These are phyloP conservation scores for Scomberomorus guttatus DNA, from an alignment of 2,797 vertebrate genomes.

Conservation along the genomic window DNA sequence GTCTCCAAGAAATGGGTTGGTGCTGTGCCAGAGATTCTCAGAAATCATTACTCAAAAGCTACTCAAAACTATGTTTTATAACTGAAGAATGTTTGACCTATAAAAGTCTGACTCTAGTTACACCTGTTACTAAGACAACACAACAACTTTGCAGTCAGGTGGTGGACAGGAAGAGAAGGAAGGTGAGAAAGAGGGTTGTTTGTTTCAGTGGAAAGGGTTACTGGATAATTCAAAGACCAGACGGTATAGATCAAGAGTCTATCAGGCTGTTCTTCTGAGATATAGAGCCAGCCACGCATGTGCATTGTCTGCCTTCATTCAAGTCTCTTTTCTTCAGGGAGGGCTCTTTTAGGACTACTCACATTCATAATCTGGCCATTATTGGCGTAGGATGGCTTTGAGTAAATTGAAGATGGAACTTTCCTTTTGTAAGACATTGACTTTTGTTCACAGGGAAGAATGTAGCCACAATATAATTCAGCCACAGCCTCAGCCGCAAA, in stretches of 20 bases:
- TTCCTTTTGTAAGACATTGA: slow-evolving; percentile 40
- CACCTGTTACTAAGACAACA: neutral
- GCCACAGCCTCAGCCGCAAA: slow-evolving; percentile 9
- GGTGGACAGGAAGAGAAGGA: slow-evolving; percentile 2
- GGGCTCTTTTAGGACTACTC: slow-evolving; percentile 43
- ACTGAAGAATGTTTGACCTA: slow-evolving; percentile 15
- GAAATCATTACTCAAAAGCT: slow-evolving; percentile 65
- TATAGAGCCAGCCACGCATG: slow-evolving; percentile 53
- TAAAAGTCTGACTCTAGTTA: slow-evolving; percentile 3
- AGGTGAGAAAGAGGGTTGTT: slow-evolving; percentile 2
- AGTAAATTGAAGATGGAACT: slow-evolving; percentile 55
- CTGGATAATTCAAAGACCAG: slow-evolving; percentile 27
- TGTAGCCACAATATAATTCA: slow-evolving; percentile 9
- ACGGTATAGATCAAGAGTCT: slow-evolving; percentile 51
- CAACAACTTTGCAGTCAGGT: slow-evolving; percentile 21
- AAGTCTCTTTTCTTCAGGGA: slow-evolving; percentile 44
- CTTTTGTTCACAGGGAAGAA: slow-evolving; percentile 50
- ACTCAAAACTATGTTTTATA: slow-evolving; percentile 44
- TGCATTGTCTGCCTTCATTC: slow-evolving; percentile 54
- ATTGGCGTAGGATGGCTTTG: slow-evolving; percentile 55
- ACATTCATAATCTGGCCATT: slow-evolving; percentile 58
- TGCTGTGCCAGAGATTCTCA: slow-evolving; percentile 55
- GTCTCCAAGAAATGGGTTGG: slow-evolving; percentile 61
- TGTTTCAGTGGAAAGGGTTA: slow-evolving; percentile 6
- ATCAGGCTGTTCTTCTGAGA: slow-evolving; percentile 57